Evolutionary conservation across 2,888 invertebrate genomes (phyloP), one percentile per base, ranked within the genome.

Genomic region (Octonoba sinensis): DNA sequence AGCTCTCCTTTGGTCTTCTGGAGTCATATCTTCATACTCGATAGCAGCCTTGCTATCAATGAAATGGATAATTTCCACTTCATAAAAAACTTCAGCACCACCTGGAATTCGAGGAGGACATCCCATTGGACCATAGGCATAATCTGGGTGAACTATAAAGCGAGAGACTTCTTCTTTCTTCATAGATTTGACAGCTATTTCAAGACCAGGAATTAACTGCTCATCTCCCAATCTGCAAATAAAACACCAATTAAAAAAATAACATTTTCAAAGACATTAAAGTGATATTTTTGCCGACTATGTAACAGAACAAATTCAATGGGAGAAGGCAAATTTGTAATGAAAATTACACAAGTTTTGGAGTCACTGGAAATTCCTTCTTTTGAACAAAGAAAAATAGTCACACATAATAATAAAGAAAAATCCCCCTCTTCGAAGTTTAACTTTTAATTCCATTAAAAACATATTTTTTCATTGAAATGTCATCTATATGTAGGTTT

Each of bases 51-150:
- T 90, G 83, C 89, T 88, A 62, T 91, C 90, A 16, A 91, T 90
- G 83, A 92, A 91, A 84, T 92, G 91, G 0, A 93, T 84, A 1
- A 96, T 86, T 87, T 94, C 93, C 4, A 96, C 91, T 79, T 93
- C 92, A 87, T 93, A 95, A 3, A 94, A 88, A 71, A 94, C 92
- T 85, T 93, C 92, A 0, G 93, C 90, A 84, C 87, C 86, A 83
- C 92, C 91, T 78, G 94, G 95, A 70, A 97, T 93, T 81, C 95
- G 90, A 0, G 95, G 95, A 16, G 93, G 91, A 84, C 93, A 93
- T 0, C 96, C 96, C 85, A 92, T 85, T 85, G 91, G 90, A 0
- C 93, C 94, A 88, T 92, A 96, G 76, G 94, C 94, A 82, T 93
- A 91, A 82, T 93, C 89, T 66, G 94, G 92, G 8, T 92, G 91